Conservation (phyloP, 2,888 invertebrate species). For the Eupithecia subumbrata region DNA sequence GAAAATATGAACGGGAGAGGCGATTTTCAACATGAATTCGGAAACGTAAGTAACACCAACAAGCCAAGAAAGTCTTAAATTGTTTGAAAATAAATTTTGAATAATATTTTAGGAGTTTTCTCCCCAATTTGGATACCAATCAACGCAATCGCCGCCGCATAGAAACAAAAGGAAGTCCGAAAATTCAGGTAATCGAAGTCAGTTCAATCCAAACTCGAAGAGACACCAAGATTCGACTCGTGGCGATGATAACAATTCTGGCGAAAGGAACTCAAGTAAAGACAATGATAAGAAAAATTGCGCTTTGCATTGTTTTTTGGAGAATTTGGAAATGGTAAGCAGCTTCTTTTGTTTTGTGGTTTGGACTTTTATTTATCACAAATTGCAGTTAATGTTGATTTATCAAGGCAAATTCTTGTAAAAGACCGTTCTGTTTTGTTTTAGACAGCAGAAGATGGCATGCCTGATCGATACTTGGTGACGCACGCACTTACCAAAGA, state of each 20-base stretch:
- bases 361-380: neutral
- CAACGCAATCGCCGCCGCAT: conserved; percentile 55
- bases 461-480: conserved; percentile 87
- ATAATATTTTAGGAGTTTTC: conserved; percentile 51
- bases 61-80: neutral
- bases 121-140: conserved; percentile 55
- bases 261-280: conserved; percentile 58
- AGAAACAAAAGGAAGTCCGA: conserved; percentile 65
- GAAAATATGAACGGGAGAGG: conserved; percentile 54
- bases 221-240: conserved; percentile 54
- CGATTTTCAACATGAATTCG: conserved; percentile 63
- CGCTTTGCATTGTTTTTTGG: conserved; percentile 88
- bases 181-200: conserved; percentile 75
- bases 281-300: conserved; percentile 75
- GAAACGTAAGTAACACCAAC: conserved; percentile 57
- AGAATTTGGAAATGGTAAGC: conserved; percentile 87
- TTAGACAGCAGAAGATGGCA: conserved; percentile 85
- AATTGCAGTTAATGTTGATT: neutral
- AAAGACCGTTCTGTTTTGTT: conserved; percentile 20
- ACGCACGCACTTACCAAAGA: conserved; percentile 85
- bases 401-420: neutral
- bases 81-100: neutral
- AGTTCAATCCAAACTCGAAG: conserved; percentile 72
- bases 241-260: conserved; percentile 60
- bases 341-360: neutral